Evolutionary conservation across 2,888 invertebrate genomes (phyloP).

Genomic region (Chrysolina oricalcia): DNA sequence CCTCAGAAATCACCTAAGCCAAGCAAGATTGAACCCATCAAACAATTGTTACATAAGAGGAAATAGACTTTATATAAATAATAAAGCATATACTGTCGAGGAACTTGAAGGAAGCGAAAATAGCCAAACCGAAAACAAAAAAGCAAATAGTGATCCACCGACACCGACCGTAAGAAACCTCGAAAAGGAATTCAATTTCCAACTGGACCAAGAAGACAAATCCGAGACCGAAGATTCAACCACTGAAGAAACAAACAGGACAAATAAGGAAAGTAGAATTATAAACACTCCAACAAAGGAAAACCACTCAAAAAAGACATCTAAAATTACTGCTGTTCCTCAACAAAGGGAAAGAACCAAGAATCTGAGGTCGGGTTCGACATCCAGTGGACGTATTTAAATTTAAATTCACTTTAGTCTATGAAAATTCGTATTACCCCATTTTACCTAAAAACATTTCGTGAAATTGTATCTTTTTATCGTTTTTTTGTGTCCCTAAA

Average conservation of each 20-base stretch:
- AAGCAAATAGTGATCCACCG: conserved; percentile 16
- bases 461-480: too few species aligned
- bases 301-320: background rate
- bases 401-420: background rate
- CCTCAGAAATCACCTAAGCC: conserved; percentile 6
- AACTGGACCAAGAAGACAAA: background rate
- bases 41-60: background rate
- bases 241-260: background rate
- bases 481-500: too few species aligned
- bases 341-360: conserved; percentile 10
- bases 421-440: background rate
- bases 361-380: conserved; percentile 18
- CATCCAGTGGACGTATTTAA: background rate
- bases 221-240: background rate
- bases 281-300: background rate
- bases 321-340: conserved; percentile 11
- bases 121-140: background rate
- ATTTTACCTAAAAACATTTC: too few species aligned
- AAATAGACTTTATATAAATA: conserved; percentile 16
- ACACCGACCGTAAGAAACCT: background rate
- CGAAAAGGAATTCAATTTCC: background rate
- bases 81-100: background rate
- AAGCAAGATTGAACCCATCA: conserved; percentile 14
- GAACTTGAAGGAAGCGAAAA: conserved; percentile 15
- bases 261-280: background rate